Conservation (phyloP, 2,888 invertebrate genomes). For the Oxytorus armatus region DNA sequence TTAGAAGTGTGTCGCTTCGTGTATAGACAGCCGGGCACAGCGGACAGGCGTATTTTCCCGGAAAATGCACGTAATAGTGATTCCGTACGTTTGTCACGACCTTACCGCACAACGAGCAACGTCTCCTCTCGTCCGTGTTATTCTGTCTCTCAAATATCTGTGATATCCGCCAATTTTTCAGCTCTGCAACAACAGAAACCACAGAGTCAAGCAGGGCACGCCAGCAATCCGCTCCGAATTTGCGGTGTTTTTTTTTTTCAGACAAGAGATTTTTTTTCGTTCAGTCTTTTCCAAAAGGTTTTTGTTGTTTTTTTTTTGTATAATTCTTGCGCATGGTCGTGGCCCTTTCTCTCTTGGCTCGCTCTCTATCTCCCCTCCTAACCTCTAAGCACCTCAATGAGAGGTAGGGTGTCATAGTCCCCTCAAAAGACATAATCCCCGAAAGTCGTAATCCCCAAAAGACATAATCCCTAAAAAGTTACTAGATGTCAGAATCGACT, state of each 20-base stretch:
- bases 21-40: slow-evolving; percentile 87
- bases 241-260: slow-evolving; percentile 32
- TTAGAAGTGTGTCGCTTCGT: slow-evolving; percentile 86
- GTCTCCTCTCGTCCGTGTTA: slow-evolving; percentile 86
- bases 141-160: slow-evolving; percentile 87
- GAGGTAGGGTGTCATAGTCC: too few species aligned
- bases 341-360: slow-evolving; percentile 49
- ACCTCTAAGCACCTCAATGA: too few species aligned
- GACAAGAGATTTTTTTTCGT: slow-evolving; percentile 57
- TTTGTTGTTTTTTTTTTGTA: slow-evolving; percentile 29
- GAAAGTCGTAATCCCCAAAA: too few species aligned
- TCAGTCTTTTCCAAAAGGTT: slow-evolving; percentile 2
- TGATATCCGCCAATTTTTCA: slow-evolving; percentile 86
- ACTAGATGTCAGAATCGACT: too few species aligned
- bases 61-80: slow-evolving; percentile 88
- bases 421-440: too few species aligned
- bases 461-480: too few species aligned
- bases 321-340: slow-evolving; percentile 57
- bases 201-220: slow-evolving; percentile 80
- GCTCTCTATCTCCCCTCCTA: neutral
- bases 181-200: slow-evolving; percentile 85
- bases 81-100: slow-evolving; percentile 87
- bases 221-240: slow-evolving; percentile 66
- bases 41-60: slow-evolving; percentile 87
- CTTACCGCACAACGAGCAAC: slow-evolving; percentile 87